These are phyloP conservation scores for Vannuccia rotundouncinata DNA, from an alignment of 2,888 invertebrate species.

Conservation along the genomic window DNA sequence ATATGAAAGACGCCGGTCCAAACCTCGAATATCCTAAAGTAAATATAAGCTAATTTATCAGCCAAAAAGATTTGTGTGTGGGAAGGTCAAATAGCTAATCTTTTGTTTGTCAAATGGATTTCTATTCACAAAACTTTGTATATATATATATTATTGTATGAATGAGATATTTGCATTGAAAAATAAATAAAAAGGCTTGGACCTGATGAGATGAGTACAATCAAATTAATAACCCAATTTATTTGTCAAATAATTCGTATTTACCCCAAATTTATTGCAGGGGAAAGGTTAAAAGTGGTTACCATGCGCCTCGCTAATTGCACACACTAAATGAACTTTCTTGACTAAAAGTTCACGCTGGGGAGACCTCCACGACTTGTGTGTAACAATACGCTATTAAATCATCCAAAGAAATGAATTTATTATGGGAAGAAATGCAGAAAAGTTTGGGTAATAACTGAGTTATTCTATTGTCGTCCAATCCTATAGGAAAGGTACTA, in stretches of 20 bases:
- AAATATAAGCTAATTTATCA: background rate
- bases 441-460: too few species aligned
- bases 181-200: too few species aligned
- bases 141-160: background rate
- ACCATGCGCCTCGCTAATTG: background rate
- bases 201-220: background rate
- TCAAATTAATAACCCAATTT: background rate
- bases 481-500: too few species aligned
- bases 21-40: background rate
- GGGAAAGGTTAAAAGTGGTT: conserved; percentile 13
- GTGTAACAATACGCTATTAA: too few species aligned
- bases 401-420: too few species aligned
- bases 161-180: background rate
- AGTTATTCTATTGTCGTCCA: too few species aligned
- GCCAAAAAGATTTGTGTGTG: background rate
- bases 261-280: background rate
- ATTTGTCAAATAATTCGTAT: background rate
- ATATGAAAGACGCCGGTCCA: background rate
- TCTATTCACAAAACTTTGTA: background rate
- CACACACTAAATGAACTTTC: too few species aligned
- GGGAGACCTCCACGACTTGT: too few species aligned
- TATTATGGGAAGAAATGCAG: too few species aligned
- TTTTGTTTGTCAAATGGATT: background rate
- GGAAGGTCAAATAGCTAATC: conserved; percentile 12
- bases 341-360: background rate